These are phyloP conservation scores for Todiramphus chloris DNA, from an alignment of 2,113 vertebrate genomes.

Conservation along the genomic window DNA sequence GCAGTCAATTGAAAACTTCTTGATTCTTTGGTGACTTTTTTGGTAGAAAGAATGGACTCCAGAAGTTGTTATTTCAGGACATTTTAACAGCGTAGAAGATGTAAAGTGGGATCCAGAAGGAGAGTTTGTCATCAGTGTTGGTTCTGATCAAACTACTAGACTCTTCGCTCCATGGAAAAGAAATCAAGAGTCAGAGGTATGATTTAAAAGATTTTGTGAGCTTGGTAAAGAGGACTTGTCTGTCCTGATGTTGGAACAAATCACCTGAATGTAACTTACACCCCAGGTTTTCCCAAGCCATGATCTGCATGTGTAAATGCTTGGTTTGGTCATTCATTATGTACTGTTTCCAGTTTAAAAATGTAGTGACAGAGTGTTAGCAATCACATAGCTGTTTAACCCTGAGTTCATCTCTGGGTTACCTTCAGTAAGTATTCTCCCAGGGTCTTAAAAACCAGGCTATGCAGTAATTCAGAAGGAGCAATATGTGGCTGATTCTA, in stretches of 20 bases:
- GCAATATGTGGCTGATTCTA: neutral
- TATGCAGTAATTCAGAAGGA: neutral
- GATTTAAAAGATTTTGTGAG: neutral
- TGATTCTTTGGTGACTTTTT: neutral
- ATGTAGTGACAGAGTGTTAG: neutral
- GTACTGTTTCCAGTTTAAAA: neutral
- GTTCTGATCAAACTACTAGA: slow-evolving; percentile 94
- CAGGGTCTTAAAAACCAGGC: neutral
- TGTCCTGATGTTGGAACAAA: neutral
- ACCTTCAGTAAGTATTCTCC: neutral
- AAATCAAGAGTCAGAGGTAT: slow-evolving; percentile 77
- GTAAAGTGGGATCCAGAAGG: slow-evolving; percentile 94
- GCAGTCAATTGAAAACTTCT: neutral
- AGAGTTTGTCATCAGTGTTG: slow-evolving; percentile 91
- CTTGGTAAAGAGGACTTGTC: neutral
- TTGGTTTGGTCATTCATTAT: neutral
- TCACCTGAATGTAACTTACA: neutral
- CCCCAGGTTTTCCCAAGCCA: neutral
- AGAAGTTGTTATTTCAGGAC: slow-evolving; percentile 90
- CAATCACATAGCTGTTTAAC: neutral
- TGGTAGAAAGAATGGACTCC: slow-evolving; percentile 87
- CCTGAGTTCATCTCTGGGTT: neutral
- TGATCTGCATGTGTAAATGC: neutral
- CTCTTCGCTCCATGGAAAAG: slow-evolving; percentile 92
- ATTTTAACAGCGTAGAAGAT: slow-evolving; percentile 91